phyloP scores from a whole-genome alignment of 2,113 vertebrate species.

The Eira barbara region DNA sequence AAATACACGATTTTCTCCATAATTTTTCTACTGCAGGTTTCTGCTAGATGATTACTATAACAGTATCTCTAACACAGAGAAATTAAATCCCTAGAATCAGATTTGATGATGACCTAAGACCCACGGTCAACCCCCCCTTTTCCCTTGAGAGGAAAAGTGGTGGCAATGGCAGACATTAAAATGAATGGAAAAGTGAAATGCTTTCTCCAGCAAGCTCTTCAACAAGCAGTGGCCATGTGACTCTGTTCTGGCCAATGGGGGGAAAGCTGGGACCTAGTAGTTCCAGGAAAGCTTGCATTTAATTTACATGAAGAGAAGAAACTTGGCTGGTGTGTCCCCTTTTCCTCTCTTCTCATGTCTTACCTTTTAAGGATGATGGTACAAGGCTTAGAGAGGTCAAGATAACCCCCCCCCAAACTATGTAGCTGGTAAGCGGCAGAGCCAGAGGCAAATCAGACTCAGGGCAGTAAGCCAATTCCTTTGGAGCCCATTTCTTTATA shows the following conservation, averaged over 20 bases:
- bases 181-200: not conserved
- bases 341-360: not conserved
- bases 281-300: not conserved
- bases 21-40: not conserved
- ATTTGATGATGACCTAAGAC: not conserved
- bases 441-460: not conserved
- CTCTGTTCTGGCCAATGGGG: not conserved
- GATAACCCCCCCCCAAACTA: not conserved
- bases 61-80: not conserved
- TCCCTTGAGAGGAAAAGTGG: not conserved
- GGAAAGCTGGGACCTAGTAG: not conserved
- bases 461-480: not conserved
- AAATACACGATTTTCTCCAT: not conserved
- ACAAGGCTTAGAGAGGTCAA: not conserved
- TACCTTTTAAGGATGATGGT: not conserved
- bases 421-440: not conserved
- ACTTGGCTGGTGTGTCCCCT: not conserved
- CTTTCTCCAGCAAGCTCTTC: not conserved
- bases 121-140: not conserved
- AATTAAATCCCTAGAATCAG: not conserved
- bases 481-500: not conserved
- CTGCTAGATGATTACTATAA: not conserved
- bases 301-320: not conserved
- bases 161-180: not conserved
- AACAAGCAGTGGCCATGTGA: not conserved